Percentiles rank a stretch among this genome's conserved stretches.
Conservation (phyloP, 2,888 invertebrate genomes). For the Criorhina ranunculi region DNA sequence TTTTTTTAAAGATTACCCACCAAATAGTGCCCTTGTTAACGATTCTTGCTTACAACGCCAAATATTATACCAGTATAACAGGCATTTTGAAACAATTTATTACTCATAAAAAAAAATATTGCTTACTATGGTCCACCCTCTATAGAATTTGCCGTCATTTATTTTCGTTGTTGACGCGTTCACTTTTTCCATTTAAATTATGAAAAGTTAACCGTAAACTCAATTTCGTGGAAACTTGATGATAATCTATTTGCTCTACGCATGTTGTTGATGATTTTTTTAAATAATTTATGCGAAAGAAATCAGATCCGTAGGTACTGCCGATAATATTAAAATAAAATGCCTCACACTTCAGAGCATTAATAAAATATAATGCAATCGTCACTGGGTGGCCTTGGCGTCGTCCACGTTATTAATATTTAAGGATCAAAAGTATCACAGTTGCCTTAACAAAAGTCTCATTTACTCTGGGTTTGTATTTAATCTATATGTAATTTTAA, state of each 20-base stretch:
- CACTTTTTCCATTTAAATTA: too few relatives aligned
- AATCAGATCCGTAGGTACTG: neutral
- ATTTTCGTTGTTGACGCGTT: too few relatives aligned
- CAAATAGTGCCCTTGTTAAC: too few relatives aligned
- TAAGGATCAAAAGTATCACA: neutral
- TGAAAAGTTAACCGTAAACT: slow-evolving; percentile 28
- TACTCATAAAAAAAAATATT: too few relatives aligned
- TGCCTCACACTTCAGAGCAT: slow-evolving; percentile 9
- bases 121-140: too few relatives aligned
- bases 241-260: slow-evolving; percentile 23
- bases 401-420: neutral
- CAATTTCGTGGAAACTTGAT: slow-evolving; percentile 28
- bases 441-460: too few relatives aligned
- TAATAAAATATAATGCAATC: slow-evolving; percentile 25
- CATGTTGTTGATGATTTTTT: slow-evolving; percentile 34
- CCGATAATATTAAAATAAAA: slow-evolving; percentile 30
- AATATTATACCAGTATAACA: too few relatives aligned
- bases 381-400: neutral
- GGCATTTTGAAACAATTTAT: too few relatives aligned
- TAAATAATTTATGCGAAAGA: slow-evolving; percentile 35
- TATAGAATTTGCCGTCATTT: too few relatives aligned
- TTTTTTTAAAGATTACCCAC: too few relatives aligned
- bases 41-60: too few relatives aligned
- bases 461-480: neutral
- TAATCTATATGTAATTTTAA: too few relatives aligned